Conservation (phyloP, 2,888 invertebrate species). For the Agrilus cyanescens region DNA sequence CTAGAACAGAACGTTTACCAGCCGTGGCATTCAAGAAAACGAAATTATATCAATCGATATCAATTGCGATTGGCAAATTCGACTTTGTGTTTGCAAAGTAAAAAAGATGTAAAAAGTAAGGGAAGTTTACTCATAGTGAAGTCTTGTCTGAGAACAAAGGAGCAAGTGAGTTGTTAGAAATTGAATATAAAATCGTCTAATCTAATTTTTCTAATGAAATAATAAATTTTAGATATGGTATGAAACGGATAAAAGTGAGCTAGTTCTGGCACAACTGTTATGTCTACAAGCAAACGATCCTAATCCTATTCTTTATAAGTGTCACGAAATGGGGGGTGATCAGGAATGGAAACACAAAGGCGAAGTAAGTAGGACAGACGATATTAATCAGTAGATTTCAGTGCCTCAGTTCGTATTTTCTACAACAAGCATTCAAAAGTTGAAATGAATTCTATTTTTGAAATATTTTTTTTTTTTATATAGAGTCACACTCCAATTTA, state of each 20-base stretch:
- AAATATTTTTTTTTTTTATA: constrained; percentile 29
- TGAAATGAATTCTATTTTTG: too few species aligned
- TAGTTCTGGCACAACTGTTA: constrained; percentile 70
- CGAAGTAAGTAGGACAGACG: constrained; percentile 44
- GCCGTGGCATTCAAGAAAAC: constrained; percentile 73
- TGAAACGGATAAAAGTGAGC: constrained; percentile 70
- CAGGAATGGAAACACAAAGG: constrained; percentile 86
- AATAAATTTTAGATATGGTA: constrained; percentile 57
- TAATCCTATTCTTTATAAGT: constrained; percentile 69
- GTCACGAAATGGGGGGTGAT: constrained; percentile 81
- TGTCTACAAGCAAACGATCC: constrained; percentile 68
- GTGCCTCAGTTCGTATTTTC: too few species aligned
- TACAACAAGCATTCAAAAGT: too few species aligned
- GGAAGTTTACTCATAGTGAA: constrained; percentile 61
- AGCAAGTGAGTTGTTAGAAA: constrained; percentile 56
- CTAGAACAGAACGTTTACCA: constrained; percentile 56
- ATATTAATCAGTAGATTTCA: too few species aligned
- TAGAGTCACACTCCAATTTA: constrained; percentile 67
- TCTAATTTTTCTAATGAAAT: not conserved
- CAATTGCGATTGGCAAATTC: constrained; percentile 63
- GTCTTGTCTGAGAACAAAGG: constrained; percentile 55
- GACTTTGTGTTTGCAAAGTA: constrained; percentile 67
- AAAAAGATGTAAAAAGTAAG: constrained; percentile 64
- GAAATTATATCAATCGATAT: constrained; percentile 60
- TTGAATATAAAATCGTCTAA: not conserved